These are phyloP conservation scores for Clarias magur DNA, from an alignment of 2,113 vertebrate genomes.

Conservation along the genomic window DNA sequence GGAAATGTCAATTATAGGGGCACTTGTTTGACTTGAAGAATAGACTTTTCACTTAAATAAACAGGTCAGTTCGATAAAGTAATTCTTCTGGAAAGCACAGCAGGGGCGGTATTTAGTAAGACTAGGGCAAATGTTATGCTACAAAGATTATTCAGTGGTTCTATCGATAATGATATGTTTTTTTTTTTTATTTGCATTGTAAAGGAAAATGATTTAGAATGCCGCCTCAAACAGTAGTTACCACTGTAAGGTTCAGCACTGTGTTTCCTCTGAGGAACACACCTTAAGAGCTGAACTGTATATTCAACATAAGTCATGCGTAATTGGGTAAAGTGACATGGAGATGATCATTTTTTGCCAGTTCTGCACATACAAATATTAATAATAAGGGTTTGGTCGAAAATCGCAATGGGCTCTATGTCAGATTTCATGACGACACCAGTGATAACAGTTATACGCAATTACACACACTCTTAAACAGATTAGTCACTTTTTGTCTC, in stretches of 20 bases:
- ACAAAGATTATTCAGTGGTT: neutral
- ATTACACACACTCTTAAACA: neutral
- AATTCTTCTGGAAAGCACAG: conserved; percentile 34
- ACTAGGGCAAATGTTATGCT: neutral
- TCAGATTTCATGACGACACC: neutral
- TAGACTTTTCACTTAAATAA: conserved; percentile 41
- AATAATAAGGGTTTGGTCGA: neutral
- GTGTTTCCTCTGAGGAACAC: neutral
- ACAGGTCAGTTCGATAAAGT: conserved; percentile 15
- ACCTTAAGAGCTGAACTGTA: neutral
- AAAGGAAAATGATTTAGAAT: neutral
- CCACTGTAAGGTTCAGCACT: neutral
- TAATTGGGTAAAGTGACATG: neutral
- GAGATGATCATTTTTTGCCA: neutral
- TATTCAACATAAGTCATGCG: neutral
- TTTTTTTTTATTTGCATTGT: neutral
- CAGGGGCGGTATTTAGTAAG: conserved; percentile 14
- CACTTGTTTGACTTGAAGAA: conserved; percentile 19
- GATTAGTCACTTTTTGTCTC: neutral
- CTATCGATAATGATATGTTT: neutral
- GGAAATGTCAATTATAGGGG: conserved; percentile 43
- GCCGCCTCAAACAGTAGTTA: neutral
- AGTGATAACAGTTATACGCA: neutral
- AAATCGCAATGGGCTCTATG: neutral
- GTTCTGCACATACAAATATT: neutral